phyloP scores from a whole-genome alignment of 2,888 invertebrate species.

The Hyposoter didymator region DNA sequence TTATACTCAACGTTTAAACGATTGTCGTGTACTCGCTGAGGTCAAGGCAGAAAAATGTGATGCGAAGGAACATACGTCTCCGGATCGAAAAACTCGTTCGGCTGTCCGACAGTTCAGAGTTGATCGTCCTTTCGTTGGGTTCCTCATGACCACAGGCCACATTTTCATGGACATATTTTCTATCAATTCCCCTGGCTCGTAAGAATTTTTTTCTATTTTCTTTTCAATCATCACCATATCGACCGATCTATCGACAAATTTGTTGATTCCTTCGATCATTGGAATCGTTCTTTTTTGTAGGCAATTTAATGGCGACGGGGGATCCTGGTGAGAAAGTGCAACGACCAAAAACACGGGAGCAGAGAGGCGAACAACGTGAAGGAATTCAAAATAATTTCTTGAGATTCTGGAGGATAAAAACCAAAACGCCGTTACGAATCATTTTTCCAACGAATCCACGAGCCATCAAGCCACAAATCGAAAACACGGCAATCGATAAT shows the following conservation, averaged over 20 bases:
- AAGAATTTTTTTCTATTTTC: not conserved
- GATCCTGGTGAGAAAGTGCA: not conserved
- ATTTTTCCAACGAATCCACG: too few relatives aligned
- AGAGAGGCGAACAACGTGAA: not conserved
- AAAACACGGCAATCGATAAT: too few relatives aligned
- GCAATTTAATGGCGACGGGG: not conserved
- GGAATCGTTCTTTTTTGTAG: not conserved
- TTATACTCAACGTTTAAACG: not conserved
- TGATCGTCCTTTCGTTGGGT: not conserved
- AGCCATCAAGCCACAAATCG: too few relatives aligned
- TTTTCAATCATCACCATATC: not conserved
- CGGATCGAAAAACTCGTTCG: not conserved
- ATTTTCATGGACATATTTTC: not conserved
- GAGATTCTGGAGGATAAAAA: not conserved
- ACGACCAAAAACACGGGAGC: not conserved
- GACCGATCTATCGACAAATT: not conserved
- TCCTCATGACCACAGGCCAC: not conserved
- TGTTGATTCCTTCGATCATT: not conserved
- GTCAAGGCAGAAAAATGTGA: not conserved
- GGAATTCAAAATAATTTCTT: not conserved
- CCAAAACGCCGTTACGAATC: not conserved
- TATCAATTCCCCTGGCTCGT: not conserved
- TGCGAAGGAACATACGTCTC: not conserved
- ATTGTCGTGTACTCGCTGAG: not conserved
- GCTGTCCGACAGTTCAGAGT: not conserved